These are phyloP conservation scores for Andrena bucephala DNA, from an alignment of 2,888 invertebrate genomes.

Conservation along the genomic window DNA sequence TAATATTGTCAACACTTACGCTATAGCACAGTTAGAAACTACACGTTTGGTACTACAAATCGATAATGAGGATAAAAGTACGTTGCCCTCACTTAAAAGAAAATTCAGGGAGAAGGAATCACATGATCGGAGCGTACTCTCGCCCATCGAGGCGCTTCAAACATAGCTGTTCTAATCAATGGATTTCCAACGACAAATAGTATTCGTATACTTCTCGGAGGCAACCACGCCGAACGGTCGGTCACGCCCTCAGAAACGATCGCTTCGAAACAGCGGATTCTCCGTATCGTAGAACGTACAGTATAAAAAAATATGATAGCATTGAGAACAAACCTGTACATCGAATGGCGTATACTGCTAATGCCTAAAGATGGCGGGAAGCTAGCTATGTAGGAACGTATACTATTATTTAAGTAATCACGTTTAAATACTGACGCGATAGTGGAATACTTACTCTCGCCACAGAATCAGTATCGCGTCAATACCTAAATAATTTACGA, in stretches of 20 bases:
- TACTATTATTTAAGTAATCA: conserved; percentile 68
- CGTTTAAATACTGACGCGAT: conserved; percentile 70
- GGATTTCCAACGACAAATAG: conserved; percentile 26
- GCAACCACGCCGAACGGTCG: conserved; percentile 4
- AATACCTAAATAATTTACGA: conserved; percentile 64
- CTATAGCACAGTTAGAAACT: conserved; percentile 53
- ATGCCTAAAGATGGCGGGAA: conserved; percentile 69
- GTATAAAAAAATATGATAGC: conserved; percentile 54
- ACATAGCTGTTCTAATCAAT: conserved; percentile 20
- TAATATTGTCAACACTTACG: conserved; percentile 61
- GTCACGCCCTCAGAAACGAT: conserved; percentile 9
- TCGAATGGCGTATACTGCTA: conserved; percentile 60
- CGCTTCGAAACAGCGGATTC: conserved; percentile 38
- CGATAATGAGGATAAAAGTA: conserved; percentile 54
- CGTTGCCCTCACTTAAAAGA: conserved; percentile 33
- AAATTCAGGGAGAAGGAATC: conserved; percentile 24
- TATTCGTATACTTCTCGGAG: conserved; percentile 19
- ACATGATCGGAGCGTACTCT: conserved; percentile 30
- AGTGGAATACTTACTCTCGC: conserved; percentile 46
- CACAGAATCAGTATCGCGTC: conserved; percentile 61
- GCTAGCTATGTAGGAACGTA: conserved; percentile 76
- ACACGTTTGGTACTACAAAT: conserved; percentile 58
- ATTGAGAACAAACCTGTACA: conserved; percentile 72
- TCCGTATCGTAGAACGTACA: conserved; percentile 31
- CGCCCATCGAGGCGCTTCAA: conserved; percentile 15